A percentile compares a stretch with the other conserved stretches of the same genome.
Evolutionary conservation across 2,888 invertebrate species (phyloP).

Genomic region (Trisateles emortualis): DNA sequence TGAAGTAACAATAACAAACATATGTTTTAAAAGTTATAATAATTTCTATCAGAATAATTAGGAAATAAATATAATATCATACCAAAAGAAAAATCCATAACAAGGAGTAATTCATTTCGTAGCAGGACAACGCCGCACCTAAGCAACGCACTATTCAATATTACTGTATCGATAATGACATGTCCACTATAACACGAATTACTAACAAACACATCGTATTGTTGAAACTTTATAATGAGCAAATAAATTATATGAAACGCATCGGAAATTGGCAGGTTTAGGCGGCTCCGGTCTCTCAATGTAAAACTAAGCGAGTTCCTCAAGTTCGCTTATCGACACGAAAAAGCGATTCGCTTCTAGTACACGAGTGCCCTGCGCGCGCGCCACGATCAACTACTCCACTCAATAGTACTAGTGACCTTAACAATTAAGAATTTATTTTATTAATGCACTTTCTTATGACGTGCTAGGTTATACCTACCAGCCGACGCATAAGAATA

Average conservation of each 20-base stretch:
- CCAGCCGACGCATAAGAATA: conserved; percentile 49
- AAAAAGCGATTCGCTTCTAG: conserved; percentile 81
- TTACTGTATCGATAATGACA: conserved; percentile 84
- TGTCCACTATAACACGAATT: conserved; percentile 76
- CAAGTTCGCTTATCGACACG: conserved; percentile 66
- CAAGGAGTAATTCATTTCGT: conserved; percentile 79
- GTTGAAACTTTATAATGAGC: conserved; percentile 24
- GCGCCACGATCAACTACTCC: conserved; percentile 78
- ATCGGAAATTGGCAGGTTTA: conserved; percentile 36
- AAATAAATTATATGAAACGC: conserved; percentile 39
- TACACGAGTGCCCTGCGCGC: conserved; percentile 83
- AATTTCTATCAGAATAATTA: background rate
- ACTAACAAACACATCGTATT: conserved; percentile 71
- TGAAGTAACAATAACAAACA: background rate
- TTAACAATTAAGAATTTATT: conserved; percentile 84
- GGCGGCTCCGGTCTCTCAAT: conserved; percentile 60
- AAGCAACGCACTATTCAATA: conserved; percentile 59
- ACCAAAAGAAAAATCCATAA: conserved; percentile 80
- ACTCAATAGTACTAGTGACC: conserved; percentile 75
- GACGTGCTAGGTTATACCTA: conserved; percentile 61
- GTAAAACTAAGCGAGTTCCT: conserved; percentile 81
- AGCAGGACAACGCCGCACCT: conserved; percentile 62
- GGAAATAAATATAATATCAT: conserved; percentile 48
- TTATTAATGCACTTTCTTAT: conserved; percentile 85
- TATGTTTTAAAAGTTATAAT: background rate